Evolutionary conservation across 2,113 vertebrate species (phyloP).

Genomic region (Trachemys scripta): DNA sequence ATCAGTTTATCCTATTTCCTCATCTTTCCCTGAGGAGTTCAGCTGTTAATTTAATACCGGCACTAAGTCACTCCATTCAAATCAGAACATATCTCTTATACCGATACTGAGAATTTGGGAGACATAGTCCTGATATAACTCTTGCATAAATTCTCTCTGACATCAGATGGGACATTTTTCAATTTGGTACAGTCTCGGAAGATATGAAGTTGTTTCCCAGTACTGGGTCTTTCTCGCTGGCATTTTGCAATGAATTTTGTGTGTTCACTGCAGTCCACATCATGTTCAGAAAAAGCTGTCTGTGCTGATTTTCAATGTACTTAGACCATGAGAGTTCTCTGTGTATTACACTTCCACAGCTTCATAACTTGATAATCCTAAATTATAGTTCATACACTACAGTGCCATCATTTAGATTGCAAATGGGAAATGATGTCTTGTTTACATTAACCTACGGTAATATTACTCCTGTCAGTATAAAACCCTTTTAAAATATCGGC

Average conservation of each 20-base stretch:
- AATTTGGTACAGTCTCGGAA: rapidly evolving
- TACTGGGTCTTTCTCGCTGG: rapidly evolving
- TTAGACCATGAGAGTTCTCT: not conserved
- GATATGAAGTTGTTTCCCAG: not conserved
- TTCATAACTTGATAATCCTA: not conserved
- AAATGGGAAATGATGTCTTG: not conserved
- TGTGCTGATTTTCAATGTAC: not conserved
- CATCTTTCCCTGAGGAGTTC: not conserved
- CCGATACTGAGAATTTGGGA: not conserved
- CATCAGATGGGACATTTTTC: not conserved
- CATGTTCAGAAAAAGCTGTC: not conserved
- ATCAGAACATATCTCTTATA: not conserved
- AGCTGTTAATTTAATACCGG: not conserved
- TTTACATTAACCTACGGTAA: not conserved
- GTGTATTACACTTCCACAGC: not conserved
- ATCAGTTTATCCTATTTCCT: not conserved
- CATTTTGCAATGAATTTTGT: not conserved
- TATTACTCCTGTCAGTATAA: not conserved
- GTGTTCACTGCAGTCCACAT: not conserved
- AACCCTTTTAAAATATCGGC: not conserved
- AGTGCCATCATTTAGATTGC: not conserved
- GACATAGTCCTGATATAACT: not conserved
- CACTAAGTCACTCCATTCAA: not conserved
- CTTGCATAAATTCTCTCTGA: not conserved
- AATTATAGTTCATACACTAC: not conserved